These are phyloP conservation scores for Tupaia chinensis DNA, from an alignment of 2,113 vertebrate genomes.

Conservation along the genomic window DNA sequence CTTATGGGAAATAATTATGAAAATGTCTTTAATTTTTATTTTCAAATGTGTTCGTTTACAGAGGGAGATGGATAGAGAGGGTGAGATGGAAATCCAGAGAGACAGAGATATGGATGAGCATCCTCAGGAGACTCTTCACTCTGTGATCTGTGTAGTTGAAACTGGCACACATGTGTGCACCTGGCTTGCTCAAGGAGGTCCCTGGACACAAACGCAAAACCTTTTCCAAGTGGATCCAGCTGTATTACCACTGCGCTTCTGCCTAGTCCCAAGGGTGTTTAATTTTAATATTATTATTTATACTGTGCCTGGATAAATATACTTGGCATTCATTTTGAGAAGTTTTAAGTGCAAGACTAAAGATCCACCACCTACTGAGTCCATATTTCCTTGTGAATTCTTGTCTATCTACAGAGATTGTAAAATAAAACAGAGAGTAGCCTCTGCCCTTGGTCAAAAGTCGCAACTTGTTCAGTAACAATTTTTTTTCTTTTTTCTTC, in stretches of 20 bases:
- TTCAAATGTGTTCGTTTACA: no score
- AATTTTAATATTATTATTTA: conserved; percentile 23
- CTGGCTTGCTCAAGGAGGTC: no score
- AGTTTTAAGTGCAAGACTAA: neutral
- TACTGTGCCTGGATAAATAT: neutral
- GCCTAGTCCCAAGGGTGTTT: no score
- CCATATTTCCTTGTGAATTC: neutral
- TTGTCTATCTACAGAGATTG: neutral
- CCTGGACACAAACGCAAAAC: no score
- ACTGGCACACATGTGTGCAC: no score
- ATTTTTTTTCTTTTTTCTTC: neutral
- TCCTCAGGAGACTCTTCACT: no score
- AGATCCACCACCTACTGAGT: neutral
- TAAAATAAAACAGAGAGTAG: neutral
- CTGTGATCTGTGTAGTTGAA: no score
- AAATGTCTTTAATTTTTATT: neutral
- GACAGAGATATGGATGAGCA: no score
- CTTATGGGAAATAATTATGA: neutral
- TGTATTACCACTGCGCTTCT: no score
- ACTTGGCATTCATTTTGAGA: neutral
- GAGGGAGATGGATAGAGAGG: no score
- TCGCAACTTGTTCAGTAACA: neutral
- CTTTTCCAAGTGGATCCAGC: no score
- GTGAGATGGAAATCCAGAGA: no score
- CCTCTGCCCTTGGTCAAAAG: neutral